A percentile compares a stretch with the other conserved stretches of the same genome.
phyloP scores from a whole-genome alignment of 35 echinoderm and acorn worm species.

The Heliocidaris tuberculata region DNA sequence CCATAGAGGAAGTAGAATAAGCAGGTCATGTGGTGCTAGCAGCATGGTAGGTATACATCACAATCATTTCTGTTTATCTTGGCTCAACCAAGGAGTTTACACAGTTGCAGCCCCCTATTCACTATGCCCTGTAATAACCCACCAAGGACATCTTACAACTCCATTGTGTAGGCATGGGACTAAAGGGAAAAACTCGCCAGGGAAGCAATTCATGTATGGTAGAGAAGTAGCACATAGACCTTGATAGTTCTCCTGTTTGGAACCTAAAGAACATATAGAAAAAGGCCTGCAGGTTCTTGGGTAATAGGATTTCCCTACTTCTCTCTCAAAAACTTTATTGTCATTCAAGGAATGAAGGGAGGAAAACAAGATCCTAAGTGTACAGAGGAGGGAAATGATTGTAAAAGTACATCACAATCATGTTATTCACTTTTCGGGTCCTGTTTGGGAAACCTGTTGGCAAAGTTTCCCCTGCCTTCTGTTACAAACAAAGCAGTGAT shows the following conservation, averaged over 20 bases:
- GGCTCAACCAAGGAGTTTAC: neutral
- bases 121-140: slow-evolving; percentile 8
- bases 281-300: neutral
- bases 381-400: neutral
- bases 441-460: neutral
- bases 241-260: neutral
- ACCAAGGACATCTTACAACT: slow-evolving; percentile 17
- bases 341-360: neutral
- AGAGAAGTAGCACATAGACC: neutral
- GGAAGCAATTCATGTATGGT: neutral
- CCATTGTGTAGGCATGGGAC: slow-evolving; percentile 18
- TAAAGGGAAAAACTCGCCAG: neutral
- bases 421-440: neutral
- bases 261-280: neutral
- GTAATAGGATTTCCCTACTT: neutral
- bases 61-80: slow-evolving; percentile 1
- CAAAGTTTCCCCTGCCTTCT: neutral
- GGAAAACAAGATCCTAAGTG: neutral
- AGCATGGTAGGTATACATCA: neutral
- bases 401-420: neutral
- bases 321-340: neutral
- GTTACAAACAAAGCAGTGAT: neutral
- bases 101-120: slow-evolving; percentile 19
- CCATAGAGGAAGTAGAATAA: neutral
- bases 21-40: neutral